phyloP scores from a whole-genome alignment of 64 coral and sea anemone genomes.

The Porites australiensis region DNA sequence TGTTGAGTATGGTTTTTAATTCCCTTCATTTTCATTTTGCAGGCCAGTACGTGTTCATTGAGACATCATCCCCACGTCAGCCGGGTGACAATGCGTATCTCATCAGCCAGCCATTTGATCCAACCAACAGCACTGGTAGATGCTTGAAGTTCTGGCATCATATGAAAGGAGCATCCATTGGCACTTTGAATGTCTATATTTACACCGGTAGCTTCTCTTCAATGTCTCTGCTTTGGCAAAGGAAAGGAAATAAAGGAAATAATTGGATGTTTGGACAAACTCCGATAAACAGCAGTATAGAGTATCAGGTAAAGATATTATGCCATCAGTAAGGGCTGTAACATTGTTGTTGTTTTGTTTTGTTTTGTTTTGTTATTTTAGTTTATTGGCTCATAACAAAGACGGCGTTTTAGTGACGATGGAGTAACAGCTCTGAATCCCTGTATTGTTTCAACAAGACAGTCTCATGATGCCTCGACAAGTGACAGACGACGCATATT shows the following conservation, averaged over 20 bases:
- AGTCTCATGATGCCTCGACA: too few species aligned
- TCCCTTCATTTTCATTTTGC: neutral
- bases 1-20: neutral
- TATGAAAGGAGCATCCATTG: too few species aligned
- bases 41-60: conserved; percentile 55
- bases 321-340: neutral
- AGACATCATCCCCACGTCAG: conserved; percentile 78
- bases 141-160: conserved; percentile 45
- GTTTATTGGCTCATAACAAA: too few species aligned
- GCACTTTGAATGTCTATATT: too few species aligned
- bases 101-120: neutral
- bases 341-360: neutral
- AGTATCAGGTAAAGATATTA: conserved; percentile 62
- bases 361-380: neutral
- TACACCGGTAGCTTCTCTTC: too few species aligned
- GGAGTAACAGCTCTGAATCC: too few species aligned
- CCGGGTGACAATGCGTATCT: conserved; percentile 82
- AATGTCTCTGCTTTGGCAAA: too few species aligned
- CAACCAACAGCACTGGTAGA: conserved; percentile 61
- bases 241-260: too few species aligned
- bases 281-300: conserved; percentile 66
- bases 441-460: too few species aligned
- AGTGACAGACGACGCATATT: too few species aligned
- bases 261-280: neutral
- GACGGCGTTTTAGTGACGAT: too few species aligned